These are phyloP conservation scores for Marronus borbonicus DNA, from an alignment of 2,888 invertebrate species.

Conservation along the genomic window DNA sequence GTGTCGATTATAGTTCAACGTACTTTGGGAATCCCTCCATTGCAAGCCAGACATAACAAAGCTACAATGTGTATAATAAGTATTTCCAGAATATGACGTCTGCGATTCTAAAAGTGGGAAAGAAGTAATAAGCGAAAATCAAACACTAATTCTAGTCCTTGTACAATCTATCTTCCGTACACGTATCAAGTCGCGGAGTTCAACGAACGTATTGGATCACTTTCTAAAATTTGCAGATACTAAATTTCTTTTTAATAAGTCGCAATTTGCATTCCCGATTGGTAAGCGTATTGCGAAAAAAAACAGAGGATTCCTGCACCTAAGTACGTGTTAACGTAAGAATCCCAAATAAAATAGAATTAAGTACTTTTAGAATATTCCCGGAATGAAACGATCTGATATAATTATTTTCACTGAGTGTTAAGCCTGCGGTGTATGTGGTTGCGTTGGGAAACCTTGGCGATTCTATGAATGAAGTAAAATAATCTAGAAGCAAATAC, in stretches of 20 bases:
- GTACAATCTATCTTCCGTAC: no score
- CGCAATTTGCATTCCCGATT: background rate
- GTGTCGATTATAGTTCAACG: slow-evolving; percentile 1
- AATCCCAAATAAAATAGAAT: background rate
- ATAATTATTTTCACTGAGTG: no score
- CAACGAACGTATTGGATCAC: slow-evolving; percentile 18
- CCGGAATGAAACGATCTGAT: background rate
- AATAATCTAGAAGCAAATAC: background rate
- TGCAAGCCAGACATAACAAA: slow-evolving; percentile 14
- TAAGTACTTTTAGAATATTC: background rate
- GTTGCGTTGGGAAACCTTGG: no score
- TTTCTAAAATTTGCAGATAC: slow-evolving; percentile 12
- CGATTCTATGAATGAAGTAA: slow-evolving; percentile 7
- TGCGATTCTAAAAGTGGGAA: background rate
- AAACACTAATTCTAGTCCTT: no score
- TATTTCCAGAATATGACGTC: background rate
- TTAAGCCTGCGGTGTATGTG: no score
- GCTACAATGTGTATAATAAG: background rate
- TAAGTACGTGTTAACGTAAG: background rate
- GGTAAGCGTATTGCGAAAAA: no score
- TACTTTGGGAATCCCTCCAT: slow-evolving; percentile 18
- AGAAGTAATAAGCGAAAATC: slow-evolving; percentile 1
- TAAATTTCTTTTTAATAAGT: slow-evolving; percentile 6
- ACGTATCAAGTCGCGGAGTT: background rate
- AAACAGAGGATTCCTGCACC: slow-evolving; percentile 15